phyloP scores from a whole-genome alignment of 2,888 invertebrate genomes.

The Bombylius discolor region DNA sequence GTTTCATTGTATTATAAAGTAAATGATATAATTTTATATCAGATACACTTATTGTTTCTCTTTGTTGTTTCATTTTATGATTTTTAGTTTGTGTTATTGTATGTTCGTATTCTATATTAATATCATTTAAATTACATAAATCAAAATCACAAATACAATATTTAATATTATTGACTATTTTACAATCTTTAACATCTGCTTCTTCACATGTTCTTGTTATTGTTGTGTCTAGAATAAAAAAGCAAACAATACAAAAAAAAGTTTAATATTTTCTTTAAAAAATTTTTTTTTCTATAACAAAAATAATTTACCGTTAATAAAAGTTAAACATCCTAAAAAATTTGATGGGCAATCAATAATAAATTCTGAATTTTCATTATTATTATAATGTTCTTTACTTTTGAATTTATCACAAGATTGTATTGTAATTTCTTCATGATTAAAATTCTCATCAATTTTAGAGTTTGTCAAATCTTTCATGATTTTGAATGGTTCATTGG shows the following conservation, averaged over 20 bases:
- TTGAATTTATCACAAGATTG: neutral
- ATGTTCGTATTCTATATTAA: neutral
- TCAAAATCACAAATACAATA: conserved; percentile 15
- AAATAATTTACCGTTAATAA: conserved; percentile 12
- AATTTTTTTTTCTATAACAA: neutral
- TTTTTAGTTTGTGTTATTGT: neutral
- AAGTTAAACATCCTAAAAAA: conserved; percentile 14
- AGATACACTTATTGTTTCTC: neutral
- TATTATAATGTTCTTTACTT: neutral
- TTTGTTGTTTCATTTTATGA: neutral
- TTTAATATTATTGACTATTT: conserved; percentile 15
- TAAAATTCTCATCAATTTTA: neutral
- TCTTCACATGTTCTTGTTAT: conserved; percentile 14
- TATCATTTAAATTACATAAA: conserved; percentile 12
- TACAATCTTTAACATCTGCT: conserved; percentile 13
- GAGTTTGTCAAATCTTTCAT: neutral
- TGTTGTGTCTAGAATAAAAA: conserved; percentile 7
- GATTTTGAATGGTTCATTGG: conserved; percentile 8
- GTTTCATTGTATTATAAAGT: neutral
- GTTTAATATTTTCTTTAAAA: neutral
- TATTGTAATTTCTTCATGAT: neutral
- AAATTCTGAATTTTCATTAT: conserved; percentile 2
- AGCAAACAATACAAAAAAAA: neutral
- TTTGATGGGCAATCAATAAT: conserved; percentile 12
- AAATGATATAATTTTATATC: neutral